Conservation (phyloP, 2,797 vertebrate genomes). For the Petrocephalus sullivani region DNA sequence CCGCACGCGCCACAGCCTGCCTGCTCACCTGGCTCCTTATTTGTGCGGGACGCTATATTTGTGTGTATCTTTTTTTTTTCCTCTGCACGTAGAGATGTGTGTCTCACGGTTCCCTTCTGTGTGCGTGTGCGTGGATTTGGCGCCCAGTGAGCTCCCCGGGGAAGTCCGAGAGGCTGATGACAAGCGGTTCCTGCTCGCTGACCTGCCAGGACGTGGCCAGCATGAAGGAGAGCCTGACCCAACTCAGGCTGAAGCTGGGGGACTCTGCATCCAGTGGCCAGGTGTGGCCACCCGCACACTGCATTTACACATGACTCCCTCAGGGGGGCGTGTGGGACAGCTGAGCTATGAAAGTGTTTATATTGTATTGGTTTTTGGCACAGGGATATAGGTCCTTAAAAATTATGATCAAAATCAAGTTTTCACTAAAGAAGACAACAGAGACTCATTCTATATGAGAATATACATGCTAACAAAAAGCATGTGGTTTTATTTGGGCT, state of each 20-base stretch:
- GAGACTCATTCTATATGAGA: neutral
- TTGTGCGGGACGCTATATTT: neutral
- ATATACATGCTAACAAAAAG: neutral
- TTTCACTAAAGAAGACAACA: no score
- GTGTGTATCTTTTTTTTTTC: neutral
- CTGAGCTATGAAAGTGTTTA: neutral
- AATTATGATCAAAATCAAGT: neutral
- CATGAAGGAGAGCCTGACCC: slow-evolving; percentile 64
- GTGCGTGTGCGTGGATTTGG: neutral
- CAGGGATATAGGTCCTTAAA: neutral
- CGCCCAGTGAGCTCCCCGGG: slow-evolving; percentile 53
- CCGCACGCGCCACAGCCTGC: neutral
- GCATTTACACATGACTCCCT: neutral
- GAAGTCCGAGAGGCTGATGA: slow-evolving; percentile 68
- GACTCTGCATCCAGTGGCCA: slow-evolving; percentile 50
- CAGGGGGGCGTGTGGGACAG: neutral
- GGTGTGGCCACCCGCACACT: slow-evolving; percentile 35
- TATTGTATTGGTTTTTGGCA: neutral
- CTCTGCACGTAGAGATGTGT: neutral
- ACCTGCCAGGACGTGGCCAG: slow-evolving; percentile 68
- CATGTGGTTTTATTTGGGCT: neutral
- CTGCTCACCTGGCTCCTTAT: neutral
- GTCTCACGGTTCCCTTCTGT: neutral
- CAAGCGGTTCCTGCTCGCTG: slow-evolving; percentile 61
- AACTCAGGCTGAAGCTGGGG: slow-evolving; percentile 59